These are phyloP conservation scores for Petrocephalus microphthalmus DNA, from an alignment of 2,113 vertebrate genomes.

Conservation along the genomic window DNA sequence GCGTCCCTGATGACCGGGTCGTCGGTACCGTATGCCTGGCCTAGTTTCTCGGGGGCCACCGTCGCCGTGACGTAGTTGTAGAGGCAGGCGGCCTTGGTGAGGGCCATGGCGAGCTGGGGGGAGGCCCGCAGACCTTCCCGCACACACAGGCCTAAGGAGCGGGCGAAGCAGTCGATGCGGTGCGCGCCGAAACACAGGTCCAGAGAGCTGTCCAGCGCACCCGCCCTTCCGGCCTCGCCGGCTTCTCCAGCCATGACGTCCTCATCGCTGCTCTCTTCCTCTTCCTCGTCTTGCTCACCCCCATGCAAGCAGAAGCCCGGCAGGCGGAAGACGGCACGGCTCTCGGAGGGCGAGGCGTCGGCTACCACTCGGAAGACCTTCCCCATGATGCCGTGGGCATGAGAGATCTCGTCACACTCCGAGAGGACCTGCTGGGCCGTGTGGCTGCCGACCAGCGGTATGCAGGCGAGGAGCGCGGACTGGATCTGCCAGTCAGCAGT, in stretches of 20 bases:
- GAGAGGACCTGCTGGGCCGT: constrained; percentile 53
- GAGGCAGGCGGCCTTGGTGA: constrained; percentile 61
- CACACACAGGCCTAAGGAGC: constrained; percentile 58
- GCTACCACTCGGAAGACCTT: constrained; percentile 62
- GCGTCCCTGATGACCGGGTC: constrained; percentile 25
- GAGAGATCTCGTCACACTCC: constrained; percentile 64
- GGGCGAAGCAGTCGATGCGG: constrained; percentile 65
- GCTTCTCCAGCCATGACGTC: constrained; percentile 24
- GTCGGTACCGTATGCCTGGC: constrained; percentile 55
- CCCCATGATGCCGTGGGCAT: constrained; percentile 57
- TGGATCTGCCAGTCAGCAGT: constrained; percentile 66
- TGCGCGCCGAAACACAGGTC: constrained; percentile 55
- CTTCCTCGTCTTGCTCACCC: constrained; percentile 34
- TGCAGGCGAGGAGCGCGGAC: constrained; percentile 62
- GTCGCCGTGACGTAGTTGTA: constrained; percentile 65
- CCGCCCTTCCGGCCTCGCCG: constrained; percentile 27
- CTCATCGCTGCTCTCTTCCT: constrained; percentile 38
- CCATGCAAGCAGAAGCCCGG: constrained; percentile 53
- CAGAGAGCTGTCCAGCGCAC: constrained; percentile 48
- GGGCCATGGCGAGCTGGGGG: constrained; percentile 50
- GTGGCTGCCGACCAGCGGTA: constrained; percentile 48
- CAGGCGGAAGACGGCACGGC: constrained; percentile 47
- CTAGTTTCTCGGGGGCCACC: constrained; percentile 64
- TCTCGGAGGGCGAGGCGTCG: constrained; percentile 42
- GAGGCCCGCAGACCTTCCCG: constrained; percentile 56